Base-by-base conservation (phyloP, 2,113 vertebrate genomes). In the Blennius ocellaris region DNA sequence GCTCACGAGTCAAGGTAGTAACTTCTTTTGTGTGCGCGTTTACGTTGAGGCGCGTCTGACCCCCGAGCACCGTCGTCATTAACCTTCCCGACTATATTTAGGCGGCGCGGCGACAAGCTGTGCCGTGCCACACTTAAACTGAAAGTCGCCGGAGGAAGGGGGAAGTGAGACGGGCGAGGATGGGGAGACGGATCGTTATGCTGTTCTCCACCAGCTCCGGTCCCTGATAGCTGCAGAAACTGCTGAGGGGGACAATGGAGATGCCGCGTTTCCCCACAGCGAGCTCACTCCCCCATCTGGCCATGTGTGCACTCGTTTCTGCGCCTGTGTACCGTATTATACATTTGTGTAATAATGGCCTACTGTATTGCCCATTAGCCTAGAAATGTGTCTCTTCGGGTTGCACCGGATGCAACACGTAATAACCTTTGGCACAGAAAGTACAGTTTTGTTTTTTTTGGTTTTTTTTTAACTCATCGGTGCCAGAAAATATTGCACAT, bases 41-140 rank as follows among this genome's bases (percentile, higher is more conserved):
- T 81, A 81, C 69, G 72, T 84, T 65, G 17, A 85, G 80, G 66
- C 56, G 61, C 80, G 77, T 68, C 48, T 60, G 82, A 92, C 90
- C 86, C 77, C 86, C 77, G 69, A 61, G 50, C 10, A 12, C 44
- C 64, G 79, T 85, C 56, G 79, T 85, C 89, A 92, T 93, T 94
- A 93, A 93, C 93, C 92, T 93, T 92, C 84, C 81, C 75, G 83
- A 86, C 89, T 90, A 88, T 90, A 90, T 92, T 91, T 92, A 92
- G 93, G 84, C 81, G 15, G 76, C 69, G 61, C 55, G 71, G 9
- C 56, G 82, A 78, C 80, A 37, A 81, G 87, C 78, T 80, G 87
- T 69, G 87, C 84, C 60, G 83, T 72, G 74, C 83, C 78, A 75
- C 82, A 74, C 73, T 84, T 79, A 60, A 82, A 87, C 71, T 80